These are phyloP conservation scores for Griposia aprilina DNA, from an alignment of 2,888 invertebrate species.

Conservation along the genomic window DNA sequence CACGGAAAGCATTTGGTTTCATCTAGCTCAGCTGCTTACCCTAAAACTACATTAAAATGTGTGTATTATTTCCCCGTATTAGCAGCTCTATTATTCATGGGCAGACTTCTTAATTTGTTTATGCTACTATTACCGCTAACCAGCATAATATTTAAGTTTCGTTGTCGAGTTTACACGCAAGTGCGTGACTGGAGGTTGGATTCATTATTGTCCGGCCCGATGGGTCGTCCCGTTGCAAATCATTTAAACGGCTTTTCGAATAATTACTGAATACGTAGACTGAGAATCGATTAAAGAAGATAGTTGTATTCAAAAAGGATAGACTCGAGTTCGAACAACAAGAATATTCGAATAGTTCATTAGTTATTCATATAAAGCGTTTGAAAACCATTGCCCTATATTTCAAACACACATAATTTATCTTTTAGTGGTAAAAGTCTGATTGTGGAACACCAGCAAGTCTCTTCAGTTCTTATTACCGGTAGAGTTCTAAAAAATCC, in stretches of 20 bases:
- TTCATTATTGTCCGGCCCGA: conserved; percentile 33
- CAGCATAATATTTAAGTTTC: conserved; percentile 58
- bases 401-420: conserved; percentile 1
- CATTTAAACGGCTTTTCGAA: conserved; percentile 30
- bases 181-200: conserved; percentile 52
- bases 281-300: conserved; percentile 10
- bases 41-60: conserved; percentile 16
- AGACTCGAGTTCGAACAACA: background rate
- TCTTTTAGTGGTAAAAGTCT: background rate
- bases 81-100: conserved; percentile 51
- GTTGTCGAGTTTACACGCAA: conserved; percentile 52
- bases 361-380: conserved; percentile 11
- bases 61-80: conserved; percentile 22
- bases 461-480: background rate
- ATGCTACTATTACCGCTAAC: conserved; percentile 42
- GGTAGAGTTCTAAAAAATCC: conserved; percentile 1
- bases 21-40: conserved; percentile 19
- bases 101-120: conserved; percentile 55
- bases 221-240: conserved; percentile 9
- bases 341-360: conserved; percentile 9
- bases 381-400: conserved; percentile 1
- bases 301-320: conserved; percentile 1
- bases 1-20: conserved; percentile 14
- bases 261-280: conserved; percentile 12
- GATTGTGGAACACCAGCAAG: conserved; percentile 4